Conservation (phyloP, 2,797 vertebrate species). For the Phalanger gymnotis region DNA sequence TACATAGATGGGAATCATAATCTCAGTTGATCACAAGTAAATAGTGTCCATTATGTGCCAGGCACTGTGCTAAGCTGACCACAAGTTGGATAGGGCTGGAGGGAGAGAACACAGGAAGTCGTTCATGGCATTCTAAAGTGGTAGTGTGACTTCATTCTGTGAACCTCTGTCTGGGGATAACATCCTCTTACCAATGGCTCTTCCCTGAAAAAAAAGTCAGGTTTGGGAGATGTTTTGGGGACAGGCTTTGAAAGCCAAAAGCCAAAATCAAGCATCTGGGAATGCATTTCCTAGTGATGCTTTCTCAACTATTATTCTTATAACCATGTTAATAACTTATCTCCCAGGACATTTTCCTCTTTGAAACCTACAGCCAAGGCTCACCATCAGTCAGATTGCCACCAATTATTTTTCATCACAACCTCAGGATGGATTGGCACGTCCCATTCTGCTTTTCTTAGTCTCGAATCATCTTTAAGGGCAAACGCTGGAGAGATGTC, state of each 20-base stretch:
- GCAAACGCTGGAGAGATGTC: slow-evolving; percentile 55
- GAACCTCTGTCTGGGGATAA: neutral
- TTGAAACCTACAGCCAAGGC: slow-evolving; percentile 45
- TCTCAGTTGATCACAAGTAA: neutral
- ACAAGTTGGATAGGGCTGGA: neutral
- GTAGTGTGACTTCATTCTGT: neutral
- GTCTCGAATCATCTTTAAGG: slow-evolving; percentile 66
- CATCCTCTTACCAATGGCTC: neutral
- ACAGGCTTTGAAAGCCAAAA: slow-evolving; percentile 34
- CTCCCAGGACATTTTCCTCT: slow-evolving; percentile 57
- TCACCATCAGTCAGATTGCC: slow-evolving; percentile 41
- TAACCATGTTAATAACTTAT: slow-evolving; percentile 60
- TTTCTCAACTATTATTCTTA: neutral
- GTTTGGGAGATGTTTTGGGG: neutral
- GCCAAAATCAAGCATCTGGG: neutral
- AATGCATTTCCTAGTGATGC: slow-evolving; percentile 30
- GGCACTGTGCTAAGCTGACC: neutral
- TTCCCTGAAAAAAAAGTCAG: neutral
- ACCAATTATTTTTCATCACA: slow-evolving; percentile 64
- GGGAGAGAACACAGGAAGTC: slow-evolving; percentile 11
- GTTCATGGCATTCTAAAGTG: neutral
- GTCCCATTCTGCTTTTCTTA: slow-evolving; percentile 50
- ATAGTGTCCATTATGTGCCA: neutral
- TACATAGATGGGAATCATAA: neutral
- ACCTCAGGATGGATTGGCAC: slow-evolving; percentile 66